Base-by-base conservation (phyloP, 2,113 vertebrate species). In the Ranitomeya imitator region DNA sequence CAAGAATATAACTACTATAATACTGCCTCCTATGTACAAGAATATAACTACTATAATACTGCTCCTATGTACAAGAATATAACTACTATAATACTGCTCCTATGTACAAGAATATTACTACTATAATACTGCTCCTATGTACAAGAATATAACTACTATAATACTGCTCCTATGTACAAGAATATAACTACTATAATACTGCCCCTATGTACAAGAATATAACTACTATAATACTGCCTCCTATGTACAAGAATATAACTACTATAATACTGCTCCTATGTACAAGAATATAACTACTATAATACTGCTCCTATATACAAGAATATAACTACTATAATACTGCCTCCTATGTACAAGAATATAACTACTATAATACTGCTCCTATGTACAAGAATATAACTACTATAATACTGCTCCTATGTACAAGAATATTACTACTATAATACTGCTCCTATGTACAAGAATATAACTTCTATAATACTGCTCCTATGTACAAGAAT, bases 381-480 rank as follows among this genome's bases (percentile, higher is more conserved):
- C 63, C 63, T 67, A 10, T 67, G 21, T 63, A 63, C 19, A 67
- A 67, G 21, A 67, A n/a, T 67, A 67, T 67, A 67, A 67, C 63
- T 67, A 67, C 26, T 31, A 31, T 31, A 31, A 67, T 67, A 67
- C 63, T 67, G 63, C 63, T 3, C 37, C 63, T 31, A 31, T 31
- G 26, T 31, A 31, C 26, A 31, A 31, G 26, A 31, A 31, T 31
- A 31, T 31, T 15, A 71, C 67, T 71, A 71, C 26, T 71, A 71
- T 71, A 71, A 71, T 71, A 71, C 67, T 71, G 26, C 23, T 15
- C 67, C 67, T 71, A 71, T 71, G 6, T 71, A 31, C 67, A 71
- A 31, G 67, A 71, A 71, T 71, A 71, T 71, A 71, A 71, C 67
- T 71, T 31, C 67, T 71, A 71, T 71, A 71, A 71, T 71, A 71